phyloP scores from a whole-genome alignment of 2,797 vertebrate species.

The Antrozous pallidus region DNA sequence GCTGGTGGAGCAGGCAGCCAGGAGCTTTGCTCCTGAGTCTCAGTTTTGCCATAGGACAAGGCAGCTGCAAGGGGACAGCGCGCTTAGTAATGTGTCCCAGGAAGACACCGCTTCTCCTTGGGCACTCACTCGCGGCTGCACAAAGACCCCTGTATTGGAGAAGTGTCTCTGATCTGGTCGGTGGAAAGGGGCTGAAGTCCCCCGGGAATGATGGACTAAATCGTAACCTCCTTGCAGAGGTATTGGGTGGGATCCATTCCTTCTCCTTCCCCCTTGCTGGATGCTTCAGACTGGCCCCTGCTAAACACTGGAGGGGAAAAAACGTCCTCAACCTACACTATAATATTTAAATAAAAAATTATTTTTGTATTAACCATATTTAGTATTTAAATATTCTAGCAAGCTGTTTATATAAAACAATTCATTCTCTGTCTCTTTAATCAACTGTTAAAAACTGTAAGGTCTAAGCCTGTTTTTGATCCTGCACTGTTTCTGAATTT shows the following conservation, averaged over 20 bases:
- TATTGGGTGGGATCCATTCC: neutral
- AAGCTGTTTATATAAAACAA: neutral
- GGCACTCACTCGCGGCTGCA: neutral
- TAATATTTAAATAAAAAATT: neutral
- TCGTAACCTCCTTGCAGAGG: fast-evolving
- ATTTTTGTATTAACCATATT: neutral
- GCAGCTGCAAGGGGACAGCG: neutral
- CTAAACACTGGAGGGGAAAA: neutral
- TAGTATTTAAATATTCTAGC: neutral
- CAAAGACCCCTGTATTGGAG: neutral
- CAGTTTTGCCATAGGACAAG: neutral
- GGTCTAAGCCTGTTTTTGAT: neutral
- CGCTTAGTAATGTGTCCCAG: fast-evolving
- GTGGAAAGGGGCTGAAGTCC: neutral
- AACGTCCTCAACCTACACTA: neutral
- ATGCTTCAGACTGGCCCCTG: no score
- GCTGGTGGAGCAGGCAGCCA: neutral
- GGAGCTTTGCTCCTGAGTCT: no score
- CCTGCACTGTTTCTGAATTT: neutral
- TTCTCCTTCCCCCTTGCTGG: neutral
- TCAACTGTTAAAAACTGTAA: neutral
- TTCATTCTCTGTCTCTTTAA: neutral
- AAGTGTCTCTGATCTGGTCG: neutral
- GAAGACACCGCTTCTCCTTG: neutral
- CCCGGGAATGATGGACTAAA: neutral